A percentile compares a stretch with the other conserved stretches of the same genome.
phyloP scores from a whole-genome alignment of 2,888 invertebrate species.

The Cyclophora albipunctata region DNA sequence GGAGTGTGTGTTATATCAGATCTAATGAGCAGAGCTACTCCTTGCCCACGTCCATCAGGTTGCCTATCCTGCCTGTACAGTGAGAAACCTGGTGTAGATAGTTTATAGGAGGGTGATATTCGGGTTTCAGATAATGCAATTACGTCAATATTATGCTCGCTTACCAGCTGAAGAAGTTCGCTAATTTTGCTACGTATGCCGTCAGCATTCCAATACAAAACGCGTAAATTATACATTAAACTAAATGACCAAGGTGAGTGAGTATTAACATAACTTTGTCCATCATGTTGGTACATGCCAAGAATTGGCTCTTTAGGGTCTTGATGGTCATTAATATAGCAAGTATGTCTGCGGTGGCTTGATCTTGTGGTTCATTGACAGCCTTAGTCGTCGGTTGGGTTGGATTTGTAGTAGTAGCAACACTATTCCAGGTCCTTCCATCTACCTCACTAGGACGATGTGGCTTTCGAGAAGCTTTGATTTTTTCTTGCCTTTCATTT shows the following conservation, averaged over 20 bases:
- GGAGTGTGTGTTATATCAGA: slow-evolving; percentile 1
- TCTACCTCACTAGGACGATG: neutral
- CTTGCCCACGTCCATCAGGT: slow-evolving; percentile 1
- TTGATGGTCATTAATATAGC: slow-evolving; percentile 4
- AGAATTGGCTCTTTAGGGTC: slow-evolving; percentile 5
- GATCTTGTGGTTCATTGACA: neutral
- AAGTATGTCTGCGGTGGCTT: slow-evolving; percentile 3
- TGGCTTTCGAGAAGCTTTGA: neutral
- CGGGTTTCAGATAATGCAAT: slow-evolving; percentile 5
- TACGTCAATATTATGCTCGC: slow-evolving; percentile 1
- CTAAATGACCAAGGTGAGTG: slow-evolving; percentile 6
- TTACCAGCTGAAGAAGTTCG: slow-evolving; percentile 3
- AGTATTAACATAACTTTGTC: slow-evolving; percentile 9
- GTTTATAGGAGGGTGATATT: neutral
- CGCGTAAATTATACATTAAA: slow-evolving; percentile 1
- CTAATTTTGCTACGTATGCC: slow-evolving; percentile 5
- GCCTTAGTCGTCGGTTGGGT: neutral
- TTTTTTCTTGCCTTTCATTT: neutral
- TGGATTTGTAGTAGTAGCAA: neutral
- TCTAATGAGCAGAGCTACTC: slow-evolving; percentile 3
- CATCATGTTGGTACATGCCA: slow-evolving; percentile 2
- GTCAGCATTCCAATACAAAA: slow-evolving; percentile 7
- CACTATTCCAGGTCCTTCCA: neutral
- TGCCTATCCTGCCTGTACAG: slow-evolving; percentile 3
- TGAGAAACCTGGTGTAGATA: slow-evolving; percentile 1